These are phyloP conservation scores for Sinocyclocheilus grahami DNA, from an alignment of 2,113 vertebrate genomes.

Conservation along the genomic window DNA sequence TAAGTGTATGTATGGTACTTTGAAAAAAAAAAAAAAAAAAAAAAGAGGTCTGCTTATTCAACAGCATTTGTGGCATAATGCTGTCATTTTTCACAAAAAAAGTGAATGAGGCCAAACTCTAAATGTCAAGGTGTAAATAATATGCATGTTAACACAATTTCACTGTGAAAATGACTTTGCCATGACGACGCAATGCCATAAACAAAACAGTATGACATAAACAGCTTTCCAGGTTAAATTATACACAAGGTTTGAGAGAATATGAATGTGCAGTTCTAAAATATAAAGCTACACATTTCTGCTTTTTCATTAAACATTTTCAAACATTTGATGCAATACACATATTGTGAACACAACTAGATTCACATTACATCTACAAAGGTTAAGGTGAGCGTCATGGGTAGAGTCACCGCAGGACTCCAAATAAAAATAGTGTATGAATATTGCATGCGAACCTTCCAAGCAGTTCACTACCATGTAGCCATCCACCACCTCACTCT, in stretches of 20 bases:
- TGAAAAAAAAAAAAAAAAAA: no score
- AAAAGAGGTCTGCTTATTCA: background rate
- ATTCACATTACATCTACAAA: background rate
- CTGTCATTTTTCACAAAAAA: background rate
- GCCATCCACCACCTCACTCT: background rate
- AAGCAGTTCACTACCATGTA: background rate
- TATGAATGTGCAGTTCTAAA: background rate
- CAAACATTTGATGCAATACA: background rate
- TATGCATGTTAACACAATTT: background rate
- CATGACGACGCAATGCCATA: background rate
- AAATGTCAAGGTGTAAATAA: background rate
- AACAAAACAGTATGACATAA: background rate
- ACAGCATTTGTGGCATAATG: background rate
- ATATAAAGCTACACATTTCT: background rate
- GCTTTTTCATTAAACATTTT: background rate
- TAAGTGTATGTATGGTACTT: background rate
- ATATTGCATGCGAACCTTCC: slow-evolving; percentile 4
- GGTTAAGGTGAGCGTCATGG: background rate
- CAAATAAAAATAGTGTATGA: slow-evolving; percentile 1
- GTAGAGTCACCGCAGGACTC: background rate
- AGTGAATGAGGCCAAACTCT: background rate
- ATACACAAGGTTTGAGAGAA: background rate
- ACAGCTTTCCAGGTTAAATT: background rate
- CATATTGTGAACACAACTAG: background rate
- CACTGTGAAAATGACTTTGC: background rate